Evolutionary conservation across 2,888 invertebrate species (phyloP), one percentile per base, ranked within the genome.

Genomic region (Meloe dianella): DNA sequence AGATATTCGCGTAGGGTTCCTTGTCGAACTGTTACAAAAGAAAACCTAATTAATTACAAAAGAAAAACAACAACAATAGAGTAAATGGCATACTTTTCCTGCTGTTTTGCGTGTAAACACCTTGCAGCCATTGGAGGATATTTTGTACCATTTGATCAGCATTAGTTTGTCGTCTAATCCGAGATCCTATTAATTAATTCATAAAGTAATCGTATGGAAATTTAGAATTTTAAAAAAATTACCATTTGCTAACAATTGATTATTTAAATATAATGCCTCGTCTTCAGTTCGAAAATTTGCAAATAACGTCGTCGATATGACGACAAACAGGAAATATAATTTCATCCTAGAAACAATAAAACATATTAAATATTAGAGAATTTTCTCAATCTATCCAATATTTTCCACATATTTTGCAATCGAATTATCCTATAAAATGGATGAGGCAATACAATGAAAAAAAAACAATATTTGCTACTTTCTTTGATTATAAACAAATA

Each of bases 91-190:
- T 84, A 87, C 87, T 85, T 83, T 84, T 86, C 77, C 87, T 81
- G 69, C 84, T 84, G 71, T 86, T 86, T 78, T 90, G 88, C 72
- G 88, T 86, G 79, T 91, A 91, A 67, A 90, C 87, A 73, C 89
- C 90, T 81, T 92, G 91, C 71, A 92, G 87, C 92, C 92, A 92
- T 73, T 90, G 89, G 66, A 92, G 87, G 73, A 92, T 89, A 79
- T 91, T 90, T 81, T 89, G 88, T 64, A 92, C 91, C 89, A 91
- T 91, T 80, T 90, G 89, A 78, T 92, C 92, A 61, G 89, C 88
- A 72, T 87, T 88, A 29, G 85, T 85, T 75, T 86, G 87, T 79
- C 86, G 84, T 62, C 82, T 83, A 57, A 84, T 81, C 65, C 84
- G 75, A 69, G 75, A 79, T 60, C 74, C 79, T 76, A 14, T 10